Evolutionary conservation across 2,888 invertebrate species (phyloP).

Genomic region (Cecidostiba fungosa): DNA sequence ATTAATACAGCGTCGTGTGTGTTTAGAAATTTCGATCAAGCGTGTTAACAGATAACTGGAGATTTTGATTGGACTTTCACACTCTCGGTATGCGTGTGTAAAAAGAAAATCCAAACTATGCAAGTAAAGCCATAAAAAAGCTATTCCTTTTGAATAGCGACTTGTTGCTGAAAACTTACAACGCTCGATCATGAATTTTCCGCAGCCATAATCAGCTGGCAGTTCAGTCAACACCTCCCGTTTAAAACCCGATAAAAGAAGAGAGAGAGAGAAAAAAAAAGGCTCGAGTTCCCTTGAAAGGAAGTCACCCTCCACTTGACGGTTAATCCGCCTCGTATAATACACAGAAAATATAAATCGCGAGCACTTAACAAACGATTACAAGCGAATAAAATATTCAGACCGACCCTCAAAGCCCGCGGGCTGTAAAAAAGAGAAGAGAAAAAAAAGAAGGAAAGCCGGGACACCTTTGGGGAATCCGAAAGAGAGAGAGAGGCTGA

Average conservation of each 20-base stretch:
- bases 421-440: not conserved
- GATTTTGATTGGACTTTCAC: not conserved
- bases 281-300: not conserved
- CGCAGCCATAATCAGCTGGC: not conserved
- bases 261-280: not conserved
- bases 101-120: not conserved
- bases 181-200: not conserved
- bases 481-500: constrained; percentile 44
- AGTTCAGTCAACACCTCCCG: constrained; percentile 4
- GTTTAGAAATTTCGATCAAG: not conserved
- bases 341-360: constrained; percentile 44
- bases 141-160: not conserved
- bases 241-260: constrained; percentile 5
- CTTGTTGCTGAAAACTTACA: not conserved
- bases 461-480: constrained; percentile 17
- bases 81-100: too few species aligned
- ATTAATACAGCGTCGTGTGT: not conserved
- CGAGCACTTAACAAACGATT: constrained; percentile 55
- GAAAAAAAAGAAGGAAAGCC: not conserved
- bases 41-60: not conserved
- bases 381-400: constrained; percentile 56
- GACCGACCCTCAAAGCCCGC: not conserved
- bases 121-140: not conserved
- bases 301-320: not conserved
- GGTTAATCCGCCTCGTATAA: constrained; percentile 39